Evolutionary conservation across 2,113 vertebrate genomes (phyloP), one percentile per base, ranked within the genome.

Genomic region (Polypterus bichir): DNA sequence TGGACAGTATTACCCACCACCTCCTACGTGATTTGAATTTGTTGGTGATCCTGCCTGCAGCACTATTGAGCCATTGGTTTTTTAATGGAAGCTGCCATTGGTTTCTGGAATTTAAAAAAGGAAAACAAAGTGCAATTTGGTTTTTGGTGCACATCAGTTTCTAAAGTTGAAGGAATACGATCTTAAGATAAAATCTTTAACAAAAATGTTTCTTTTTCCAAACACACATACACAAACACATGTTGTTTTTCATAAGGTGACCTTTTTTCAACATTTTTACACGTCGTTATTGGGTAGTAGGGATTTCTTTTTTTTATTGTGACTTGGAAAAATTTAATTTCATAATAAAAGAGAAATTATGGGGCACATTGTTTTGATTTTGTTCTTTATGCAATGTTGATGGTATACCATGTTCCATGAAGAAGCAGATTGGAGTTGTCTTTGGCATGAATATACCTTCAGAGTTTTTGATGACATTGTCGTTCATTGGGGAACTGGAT

Each of bases 1-100:
- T 3, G 95, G 92, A 78, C 95, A 97, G 74, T 98, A 99, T 88
- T 98, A 99, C 67, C 92, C 93, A 1, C 89, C 92, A 48, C 88
- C 93, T 68, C 88, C 92, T 1, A 96, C 94, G 71, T 98, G 89
- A 98, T 85, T 27, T 69, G 55, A 60, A 62, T 74, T 70, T 27
- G 27, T 27, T 27, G 27, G 27, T 27, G 27, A 27, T 27, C 27
- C 27, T 27, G 27, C 27, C 27, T 27, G 27, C 27, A 27, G 27
- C 54, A 55, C 54, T 27, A 55, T 55, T 4, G 54, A 55, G 27
- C 27, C 27, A 27, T 27, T 27, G 27, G 27, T 27, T 27, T 27
- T 27, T 27, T 27, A 27, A 27, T 27, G 27, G 27, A 27, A 27
- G 27, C 27, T 27, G 27, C 27, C 27, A 27, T 27, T 27, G 27